Evolutionary conservation across 2,113 vertebrate genomes (phyloP), one percentile per base, ranked within the genome.

Genomic region (Antennarius striatus): DNA sequence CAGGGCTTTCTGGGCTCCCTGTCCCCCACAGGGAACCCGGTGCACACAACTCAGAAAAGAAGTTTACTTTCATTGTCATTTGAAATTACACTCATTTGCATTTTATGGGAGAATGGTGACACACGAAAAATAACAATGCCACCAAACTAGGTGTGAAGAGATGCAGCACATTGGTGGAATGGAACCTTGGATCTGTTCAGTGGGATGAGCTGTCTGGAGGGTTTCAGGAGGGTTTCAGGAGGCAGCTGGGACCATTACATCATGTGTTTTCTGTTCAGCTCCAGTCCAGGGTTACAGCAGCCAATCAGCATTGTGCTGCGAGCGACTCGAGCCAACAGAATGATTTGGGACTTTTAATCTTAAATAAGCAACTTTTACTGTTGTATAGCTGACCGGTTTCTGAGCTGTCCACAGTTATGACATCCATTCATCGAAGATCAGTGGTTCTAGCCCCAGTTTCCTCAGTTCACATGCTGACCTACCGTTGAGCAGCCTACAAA

Each of bases 41-140:
- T 73, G 63, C 57, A 64, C 73, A 56, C 79, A 86, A 88, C 82
- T 89, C 81, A 54, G 68, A 73, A 77, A 88, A 87, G 79, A 90
- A 89, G 86, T 90, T 90, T 89, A 90, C 90, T 91, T 92, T 91
- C 61, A 62, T 80, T 88, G 86, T 91, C 86, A 83, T 84, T 82
- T 81, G 60, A 87, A 90, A 92, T 91, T 83, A 87, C 56, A 43
- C 73, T 91, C 73, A 90, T 92, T 92, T 90, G 87, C 90, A 90
- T 92, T 80, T 64, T 80, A 43, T 81, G 15, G 71, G 72, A 83
- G 71, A 85, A 75, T 43, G 54, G 82, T 82, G 80, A 74, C 88
- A 83, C 70, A 69, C 79, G 61, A 87, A 83, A 73, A 81, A 81
- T 75, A 88, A 82, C 22, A 36, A 61, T 63, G 60, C 56, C 80